These are phyloP conservation scores for Pocillopora damicornis DNA, from an alignment of 64 coral and sea anemone genomes.

Conservation along the genomic window DNA sequence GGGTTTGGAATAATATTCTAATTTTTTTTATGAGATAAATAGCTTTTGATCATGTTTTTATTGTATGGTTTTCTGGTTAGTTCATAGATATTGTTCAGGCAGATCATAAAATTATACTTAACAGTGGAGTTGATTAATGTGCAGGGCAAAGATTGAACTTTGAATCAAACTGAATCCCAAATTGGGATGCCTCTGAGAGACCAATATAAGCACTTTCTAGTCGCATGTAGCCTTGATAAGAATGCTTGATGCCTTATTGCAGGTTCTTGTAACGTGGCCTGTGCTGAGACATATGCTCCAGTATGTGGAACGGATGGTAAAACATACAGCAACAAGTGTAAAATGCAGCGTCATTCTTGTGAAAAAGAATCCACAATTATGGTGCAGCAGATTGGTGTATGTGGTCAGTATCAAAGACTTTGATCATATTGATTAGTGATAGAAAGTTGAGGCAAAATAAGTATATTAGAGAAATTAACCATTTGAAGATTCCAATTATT, in stretches of 20 bases:
- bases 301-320: conserved; percentile 54
- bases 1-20: too few species aligned
- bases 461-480: too few species aligned
- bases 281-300: neutral
- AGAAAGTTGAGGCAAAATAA: neutral
- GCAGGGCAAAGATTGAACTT: too few species aligned
- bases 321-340: conserved; percentile 41
- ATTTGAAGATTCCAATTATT: too few species aligned
- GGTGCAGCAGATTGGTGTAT: conserved; percentile 19
- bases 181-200: neutral
- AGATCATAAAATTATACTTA: too few species aligned
- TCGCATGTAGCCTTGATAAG: neutral
- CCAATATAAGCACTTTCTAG: too few species aligned
- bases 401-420: neutral
- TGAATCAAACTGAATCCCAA: too few species aligned
- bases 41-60: too few species aligned
- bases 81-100: too few species aligned
- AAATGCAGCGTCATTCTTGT: conserved; percentile 40
- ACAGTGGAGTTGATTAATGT: too few species aligned
- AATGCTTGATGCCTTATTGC: neutral
- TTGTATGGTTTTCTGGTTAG: too few species aligned
- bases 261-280: neutral
- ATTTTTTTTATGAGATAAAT: too few species aligned
- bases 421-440: neutral
- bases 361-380: conserved; percentile 7